Evolutionary conservation across 2,797 vertebrate species (phyloP).

Genomic region (Telmatherina bonti): DNA sequence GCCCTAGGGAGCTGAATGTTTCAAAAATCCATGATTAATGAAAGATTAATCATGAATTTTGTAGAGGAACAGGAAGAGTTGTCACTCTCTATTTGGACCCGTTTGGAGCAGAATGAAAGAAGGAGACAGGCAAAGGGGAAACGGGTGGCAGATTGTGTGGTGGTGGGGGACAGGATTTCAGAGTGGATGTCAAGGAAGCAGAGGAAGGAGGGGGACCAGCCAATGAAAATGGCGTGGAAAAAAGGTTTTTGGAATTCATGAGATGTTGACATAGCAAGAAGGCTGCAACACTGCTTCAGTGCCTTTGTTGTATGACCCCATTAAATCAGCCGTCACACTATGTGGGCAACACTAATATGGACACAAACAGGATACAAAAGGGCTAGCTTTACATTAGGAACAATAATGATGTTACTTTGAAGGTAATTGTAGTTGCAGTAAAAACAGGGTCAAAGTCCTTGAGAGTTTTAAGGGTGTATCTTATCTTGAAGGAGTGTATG

Average conservation of each 20-base stretch:
- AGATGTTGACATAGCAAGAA: slow-evolving; percentile 67
- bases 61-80: slow-evolving; percentile 82
- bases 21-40: slow-evolving; percentile 83
- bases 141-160: slow-evolving; percentile 50
- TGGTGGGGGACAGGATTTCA: slow-evolving; percentile 49
- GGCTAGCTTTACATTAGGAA: slow-evolving; percentile 16
- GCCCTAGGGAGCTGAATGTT: slow-evolving; percentile 77
- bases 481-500: too few relatives aligned
- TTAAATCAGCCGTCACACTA: slow-evolving; percentile 30
- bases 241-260: slow-evolving; percentile 69
- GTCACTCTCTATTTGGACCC: slow-evolving; percentile 82
- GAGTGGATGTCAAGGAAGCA: slow-evolving; percentile 64
- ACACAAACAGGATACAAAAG: slow-evolving; percentile 17
- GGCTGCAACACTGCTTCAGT: slow-evolving; percentile 38
- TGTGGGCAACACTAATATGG: slow-evolving; percentile 12
- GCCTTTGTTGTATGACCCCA: slow-evolving; percentile 49
- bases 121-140: slow-evolving; percentile 63
- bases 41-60: slow-evolving; percentile 86
- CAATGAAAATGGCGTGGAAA: slow-evolving; percentile 49
- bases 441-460: background rate
- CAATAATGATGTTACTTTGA: slow-evolving; percentile 6
- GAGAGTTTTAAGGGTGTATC: too few relatives aligned
- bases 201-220: slow-evolving; percentile 33
- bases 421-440: background rate
- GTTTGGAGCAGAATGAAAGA: slow-evolving; percentile 64